These are phyloP conservation scores for Poecilia velifera DNA, from an alignment of 2,797 vertebrate genomes.

Conservation along the genomic window DNA sequence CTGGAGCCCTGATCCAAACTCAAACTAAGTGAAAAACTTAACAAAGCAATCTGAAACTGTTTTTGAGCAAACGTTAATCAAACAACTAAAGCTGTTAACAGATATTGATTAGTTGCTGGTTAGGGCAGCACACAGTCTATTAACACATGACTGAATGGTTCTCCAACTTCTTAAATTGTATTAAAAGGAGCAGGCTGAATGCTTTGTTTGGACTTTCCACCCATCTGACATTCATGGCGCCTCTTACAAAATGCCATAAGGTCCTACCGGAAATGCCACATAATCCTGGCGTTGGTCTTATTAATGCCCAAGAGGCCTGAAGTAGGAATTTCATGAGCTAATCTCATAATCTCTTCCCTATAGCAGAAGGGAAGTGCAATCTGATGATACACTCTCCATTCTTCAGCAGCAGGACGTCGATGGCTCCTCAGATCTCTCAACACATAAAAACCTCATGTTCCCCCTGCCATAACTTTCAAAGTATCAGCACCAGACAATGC, in stretches of 20 bases:
- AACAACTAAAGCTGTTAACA: background rate
- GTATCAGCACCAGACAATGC: background rate
- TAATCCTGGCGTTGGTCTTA: background rate
- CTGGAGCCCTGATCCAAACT: background rate
- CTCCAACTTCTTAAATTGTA: background rate
- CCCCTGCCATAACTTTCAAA: background rate
- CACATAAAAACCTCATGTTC: background rate
- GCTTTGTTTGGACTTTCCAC: background rate
- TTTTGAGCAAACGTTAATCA: background rate
- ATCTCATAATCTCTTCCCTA: slow-evolving; percentile 4
- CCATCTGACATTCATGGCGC: background rate
- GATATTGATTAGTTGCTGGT: background rate
- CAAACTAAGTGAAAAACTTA: background rate
- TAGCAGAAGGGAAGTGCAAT: background rate
- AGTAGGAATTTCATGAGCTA: slow-evolving; percentile 2
- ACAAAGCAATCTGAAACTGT: background rate
- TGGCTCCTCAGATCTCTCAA: background rate
- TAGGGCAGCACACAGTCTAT: too few relatives aligned
- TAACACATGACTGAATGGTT: background rate
- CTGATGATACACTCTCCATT: background rate
- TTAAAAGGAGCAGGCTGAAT: background rate
- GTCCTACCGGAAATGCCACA: background rate
- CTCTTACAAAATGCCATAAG: background rate
- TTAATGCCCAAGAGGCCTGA: slow-evolving; percentile 1
- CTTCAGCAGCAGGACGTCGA: background rate